A percentile compares a stretch with the other conserved stretches of the same genome.
These are phyloP conservation scores for Drosophila tanythrix DNA, from an alignment of 2,888 invertebrate species.

Conservation along the genomic window DNA sequence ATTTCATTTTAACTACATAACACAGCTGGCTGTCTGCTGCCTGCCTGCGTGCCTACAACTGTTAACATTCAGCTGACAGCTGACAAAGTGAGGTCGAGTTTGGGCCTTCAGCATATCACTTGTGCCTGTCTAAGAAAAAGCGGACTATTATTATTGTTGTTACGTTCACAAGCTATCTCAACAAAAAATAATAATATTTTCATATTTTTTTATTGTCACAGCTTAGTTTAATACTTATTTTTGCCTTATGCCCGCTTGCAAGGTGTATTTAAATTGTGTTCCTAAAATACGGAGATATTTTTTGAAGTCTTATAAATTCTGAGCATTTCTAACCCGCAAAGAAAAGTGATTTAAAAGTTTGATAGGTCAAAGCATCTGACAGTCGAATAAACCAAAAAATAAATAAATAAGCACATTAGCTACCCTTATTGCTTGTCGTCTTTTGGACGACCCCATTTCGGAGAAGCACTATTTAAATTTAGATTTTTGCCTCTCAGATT, in stretches of 20 bases:
- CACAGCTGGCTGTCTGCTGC: slow-evolving; percentile 10
- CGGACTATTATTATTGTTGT: background rate
- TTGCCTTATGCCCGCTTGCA: background rate
- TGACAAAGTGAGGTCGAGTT: slow-evolving; percentile 28
- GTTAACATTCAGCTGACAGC: slow-evolving; percentile 17
- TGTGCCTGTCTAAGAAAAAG: background rate
- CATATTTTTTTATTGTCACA: too few species aligned
- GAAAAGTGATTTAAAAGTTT: background rate
- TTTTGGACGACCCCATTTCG: slow-evolving; percentile 2
- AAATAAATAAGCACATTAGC: background rate
- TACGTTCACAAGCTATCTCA: background rate
- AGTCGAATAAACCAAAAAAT: background rate
- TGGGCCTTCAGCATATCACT: background rate
- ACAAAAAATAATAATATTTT: background rate
- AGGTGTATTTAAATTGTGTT: background rate
- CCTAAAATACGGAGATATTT: background rate
- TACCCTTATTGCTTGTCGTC: background rate
- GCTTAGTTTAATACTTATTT: too few species aligned
- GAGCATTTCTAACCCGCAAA: background rate
- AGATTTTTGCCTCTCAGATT: slow-evolving; percentile 12
- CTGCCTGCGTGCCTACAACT: background rate
- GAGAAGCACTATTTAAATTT: slow-evolving; percentile 1
- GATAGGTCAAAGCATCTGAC: background rate
- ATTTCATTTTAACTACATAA: slow-evolving; percentile 56
- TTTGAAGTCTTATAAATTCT: background rate